Base-by-base conservation (phyloP, 1,140 invertebrate species). In the Drosophila rufa region DNA sequence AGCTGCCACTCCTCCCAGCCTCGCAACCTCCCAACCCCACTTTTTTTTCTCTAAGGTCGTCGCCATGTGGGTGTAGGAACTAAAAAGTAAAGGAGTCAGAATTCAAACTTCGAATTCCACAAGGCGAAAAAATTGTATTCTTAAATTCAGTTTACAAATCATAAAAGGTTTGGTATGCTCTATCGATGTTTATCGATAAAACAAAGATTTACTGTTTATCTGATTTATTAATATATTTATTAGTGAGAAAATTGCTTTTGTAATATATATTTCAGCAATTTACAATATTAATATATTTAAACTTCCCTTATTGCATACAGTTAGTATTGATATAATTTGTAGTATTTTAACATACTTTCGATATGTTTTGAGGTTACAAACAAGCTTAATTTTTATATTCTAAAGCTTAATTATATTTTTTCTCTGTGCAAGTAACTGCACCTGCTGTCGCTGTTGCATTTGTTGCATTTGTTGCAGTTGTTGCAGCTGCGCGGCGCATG, bases 401-500 rank as follows among this genome's bases (percentile, higher is more conserved):
- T 14, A 3, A 47, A 6, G 12, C n/a, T n/a, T n/a, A n/a, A n/a
- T n/a, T n/a, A n/a, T n/a, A 33, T 9, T 50, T 30, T 33, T 38
- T 38, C 3, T 19, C 30, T 36, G 51, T 53, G 33, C 53, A 40
- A 17, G 14, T 57, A 48, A 60, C 66, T 85, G 86, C 85, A 89
- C 75, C 85, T 89, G 81, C 69, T 68, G 80, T 65, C 48, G 60
- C 45, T n/a, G 48, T 33, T 27, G 42, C 33, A n/a, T n/a, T n/a
- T 38, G 69, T 27, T 12, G 25, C 27, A 8, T 47, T 38, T 53
- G 56, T 43, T 30, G 40, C 42, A 19, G 59, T 30, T 40, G 48
- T 66, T 65, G 69, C 68, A 68, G 64, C 53, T 82, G 75, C 70
- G 48, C 40, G 45, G 60, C 76, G 67, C 85, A 90, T 90, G 86